Conservation (phyloP, 2,888 invertebrate genomes). For the Adela reaumurella region DNA sequence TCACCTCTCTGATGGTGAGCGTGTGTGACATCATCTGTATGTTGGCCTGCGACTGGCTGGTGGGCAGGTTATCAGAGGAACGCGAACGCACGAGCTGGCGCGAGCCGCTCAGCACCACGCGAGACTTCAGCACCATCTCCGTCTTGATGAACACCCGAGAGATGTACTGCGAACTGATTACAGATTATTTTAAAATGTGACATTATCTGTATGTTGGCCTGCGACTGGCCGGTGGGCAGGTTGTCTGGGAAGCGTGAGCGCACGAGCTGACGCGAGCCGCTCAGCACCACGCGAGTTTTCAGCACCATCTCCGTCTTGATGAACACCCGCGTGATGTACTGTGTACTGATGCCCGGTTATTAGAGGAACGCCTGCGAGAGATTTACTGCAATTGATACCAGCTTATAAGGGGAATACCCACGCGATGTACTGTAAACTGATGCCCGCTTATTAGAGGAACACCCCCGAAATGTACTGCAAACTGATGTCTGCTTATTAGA, state of each 20-base stretch:
- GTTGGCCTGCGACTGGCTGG: constrained; percentile 90
- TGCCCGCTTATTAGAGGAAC: too few relatives aligned
- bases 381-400: too few relatives aligned
- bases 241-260: constrained; percentile 86
- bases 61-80: constrained; percentile 86
- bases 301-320: constrained; percentile 93
- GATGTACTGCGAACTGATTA: constrained; percentile 87
- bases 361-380: too few relatives aligned
- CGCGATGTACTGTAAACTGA: constrained; percentile 88
- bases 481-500: too few relatives aligned
- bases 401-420: too few relatives aligned
- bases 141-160: constrained; percentile 89
- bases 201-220: constrained; percentile 93
- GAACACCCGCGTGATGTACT: constrained; percentile 90
- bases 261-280: constrained; percentile 71
- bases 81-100: constrained; percentile 77
- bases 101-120: constrained; percentile 71
- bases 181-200: too few relatives aligned
- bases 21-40: constrained; percentile 95
- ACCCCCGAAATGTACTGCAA: too few relatives aligned
- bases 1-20: constrained; percentile 88
- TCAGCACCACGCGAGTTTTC: constrained; percentile 79
- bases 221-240: constrained; percentile 87
- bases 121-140: constrained; percentile 91
- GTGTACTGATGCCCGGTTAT: too few relatives aligned